Conservation (phyloP, 2,113 vertebrate species). For the Eulemur rufifrons region DNA sequence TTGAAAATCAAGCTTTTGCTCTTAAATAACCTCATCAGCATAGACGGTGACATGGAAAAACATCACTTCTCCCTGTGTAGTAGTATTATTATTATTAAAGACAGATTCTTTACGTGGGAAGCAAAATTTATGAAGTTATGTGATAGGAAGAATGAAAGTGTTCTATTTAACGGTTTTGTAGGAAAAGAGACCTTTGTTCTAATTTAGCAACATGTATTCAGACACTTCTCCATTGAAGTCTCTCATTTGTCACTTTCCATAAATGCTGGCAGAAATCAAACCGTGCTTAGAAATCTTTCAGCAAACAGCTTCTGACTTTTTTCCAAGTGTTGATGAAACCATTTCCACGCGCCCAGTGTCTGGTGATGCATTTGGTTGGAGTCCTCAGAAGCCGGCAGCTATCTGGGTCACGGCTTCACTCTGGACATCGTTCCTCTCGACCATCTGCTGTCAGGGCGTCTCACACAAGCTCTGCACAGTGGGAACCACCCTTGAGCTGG, state of each 20-base stretch:
- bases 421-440: constrained; percentile 19
- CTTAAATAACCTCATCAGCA: not conserved
- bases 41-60: not conserved
- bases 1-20: not conserved
- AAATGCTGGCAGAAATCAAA: constrained; percentile 36
- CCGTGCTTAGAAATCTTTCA: not conserved
- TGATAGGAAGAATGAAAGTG: not conserved
- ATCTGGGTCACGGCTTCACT: constrained; percentile 65
- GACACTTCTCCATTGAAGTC: not conserved
- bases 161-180: not conserved
- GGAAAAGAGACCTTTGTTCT: not conserved
- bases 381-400: not conserved
- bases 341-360: not conserved
- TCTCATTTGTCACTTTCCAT: not conserved
- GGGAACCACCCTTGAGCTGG: not conserved
- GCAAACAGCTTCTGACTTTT: not conserved
- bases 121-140: not conserved
- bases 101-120: not conserved
- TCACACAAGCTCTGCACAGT: constrained; percentile 32
- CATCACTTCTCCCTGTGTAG: not conserved
- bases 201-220: not conserved
- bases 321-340: not conserved
- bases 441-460: constrained; percentile 58
- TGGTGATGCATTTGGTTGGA: not conserved
- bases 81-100: not conserved